Conservation (phyloP, 2,113 vertebrate species). For the Probosciger aterrimus region DNA sequence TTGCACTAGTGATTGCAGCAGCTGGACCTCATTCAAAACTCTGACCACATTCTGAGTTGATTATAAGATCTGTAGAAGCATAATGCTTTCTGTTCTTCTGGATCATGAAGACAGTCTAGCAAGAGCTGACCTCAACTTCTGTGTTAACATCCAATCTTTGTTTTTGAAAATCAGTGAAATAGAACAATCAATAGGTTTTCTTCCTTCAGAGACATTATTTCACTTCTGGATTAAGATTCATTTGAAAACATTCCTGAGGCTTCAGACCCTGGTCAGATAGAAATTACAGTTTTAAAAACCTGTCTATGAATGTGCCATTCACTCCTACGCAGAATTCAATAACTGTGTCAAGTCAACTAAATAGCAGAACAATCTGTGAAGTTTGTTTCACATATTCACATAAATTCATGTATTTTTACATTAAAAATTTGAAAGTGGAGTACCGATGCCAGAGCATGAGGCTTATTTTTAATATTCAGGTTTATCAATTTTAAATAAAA, state of each 20-base stretch:
- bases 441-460: neutral
- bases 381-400: neutral
- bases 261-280: neutral
- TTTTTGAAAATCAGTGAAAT: neutral
- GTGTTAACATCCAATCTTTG: neutral
- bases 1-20: neutral
- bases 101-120: neutral
- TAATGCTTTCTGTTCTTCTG: neutral
- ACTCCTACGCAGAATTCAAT: neutral
- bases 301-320: neutral
- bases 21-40: neutral
- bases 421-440: neutral
- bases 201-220: neutral
- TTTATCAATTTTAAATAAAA: slow-evolving; percentile 23
- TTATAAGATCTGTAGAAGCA: neutral
- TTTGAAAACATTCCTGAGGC: neutral
- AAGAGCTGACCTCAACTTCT: neutral
- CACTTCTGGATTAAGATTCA: neutral
- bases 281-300: neutral
- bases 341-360: neutral
- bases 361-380: neutral
- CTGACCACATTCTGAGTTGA: neutral
- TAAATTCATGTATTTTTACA: neutral
- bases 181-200: neutral
- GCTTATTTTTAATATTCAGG: neutral